A percentile compares a stretch with the other conserved stretches of the same genome.
These are phyloP conservation scores for Psilopsiagon aymara DNA, from an alignment of 2,113 vertebrate species.

Conservation along the genomic window DNA sequence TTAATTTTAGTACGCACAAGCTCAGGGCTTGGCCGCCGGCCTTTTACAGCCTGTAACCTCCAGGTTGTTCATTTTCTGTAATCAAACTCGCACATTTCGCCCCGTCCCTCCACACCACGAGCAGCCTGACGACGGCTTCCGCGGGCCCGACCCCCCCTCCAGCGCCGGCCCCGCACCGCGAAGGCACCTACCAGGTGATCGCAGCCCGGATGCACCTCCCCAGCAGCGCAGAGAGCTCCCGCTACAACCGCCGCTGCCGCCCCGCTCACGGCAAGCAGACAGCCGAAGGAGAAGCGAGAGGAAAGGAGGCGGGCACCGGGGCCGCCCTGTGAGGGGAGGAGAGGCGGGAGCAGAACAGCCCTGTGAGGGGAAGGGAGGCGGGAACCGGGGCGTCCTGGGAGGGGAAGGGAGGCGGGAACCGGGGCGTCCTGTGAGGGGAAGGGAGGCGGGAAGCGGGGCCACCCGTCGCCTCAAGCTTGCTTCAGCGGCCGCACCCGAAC, in stretches of 20 bases:
- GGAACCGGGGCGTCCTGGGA: not conserved
- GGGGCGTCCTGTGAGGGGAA: no score
- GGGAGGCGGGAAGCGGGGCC: not conserved
- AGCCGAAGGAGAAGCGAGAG: no score
- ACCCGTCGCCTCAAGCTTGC: not conserved
- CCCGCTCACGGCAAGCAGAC: fast-evolving
- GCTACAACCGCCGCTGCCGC: fast-evolving
- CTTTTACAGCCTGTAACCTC: not conserved
- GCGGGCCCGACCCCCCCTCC: not conserved
- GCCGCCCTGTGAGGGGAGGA: not conserved
- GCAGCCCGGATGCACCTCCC: not conserved
- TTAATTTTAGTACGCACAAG: not conserved
- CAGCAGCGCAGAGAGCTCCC: fast-evolving
- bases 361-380: not conserved
- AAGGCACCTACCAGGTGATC: not conserved
- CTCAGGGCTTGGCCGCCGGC: not conserved
- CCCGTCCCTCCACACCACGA: not conserved
- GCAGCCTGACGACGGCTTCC: not conserved
- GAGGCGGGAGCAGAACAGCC: not conserved
- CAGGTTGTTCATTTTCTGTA: fast-evolving
- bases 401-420: not conserved
- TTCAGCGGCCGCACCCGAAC: fast-evolving
- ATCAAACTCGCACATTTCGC: not conserved
- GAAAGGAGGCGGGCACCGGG: not conserved
- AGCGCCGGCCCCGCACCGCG: not conserved